phyloP scores from a whole-genome alignment of 2,113 vertebrate species.

The Petromus typicus region DNA sequence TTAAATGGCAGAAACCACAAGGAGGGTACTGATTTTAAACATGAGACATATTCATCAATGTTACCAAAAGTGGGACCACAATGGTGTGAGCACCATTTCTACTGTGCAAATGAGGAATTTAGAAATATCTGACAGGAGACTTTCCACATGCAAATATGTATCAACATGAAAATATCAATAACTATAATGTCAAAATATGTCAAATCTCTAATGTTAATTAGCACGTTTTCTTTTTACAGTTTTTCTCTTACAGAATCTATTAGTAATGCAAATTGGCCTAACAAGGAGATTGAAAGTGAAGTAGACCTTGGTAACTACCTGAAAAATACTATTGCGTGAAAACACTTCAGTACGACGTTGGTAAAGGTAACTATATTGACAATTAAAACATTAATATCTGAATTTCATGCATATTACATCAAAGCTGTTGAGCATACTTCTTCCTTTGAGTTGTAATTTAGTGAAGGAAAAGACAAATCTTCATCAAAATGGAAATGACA shows the following conservation, averaged over 20 bases:
- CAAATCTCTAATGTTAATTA: conserved; percentile 55
- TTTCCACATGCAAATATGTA: background rate
- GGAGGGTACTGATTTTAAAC: background rate
- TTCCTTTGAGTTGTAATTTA: background rate
- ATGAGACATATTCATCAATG: background rate
- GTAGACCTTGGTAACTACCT: conserved; percentile 28
- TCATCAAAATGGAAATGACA: background rate
- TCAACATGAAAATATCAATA: background rate
- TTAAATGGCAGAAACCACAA: conserved; percentile 38
- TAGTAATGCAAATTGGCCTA: conserved; percentile 67
- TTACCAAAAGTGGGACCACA: background rate
- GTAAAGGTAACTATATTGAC: background rate
- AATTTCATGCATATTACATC: background rate
- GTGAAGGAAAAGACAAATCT: background rate
- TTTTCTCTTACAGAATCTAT: background rate
- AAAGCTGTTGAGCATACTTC: background rate
- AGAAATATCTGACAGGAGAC: conserved; percentile 10
- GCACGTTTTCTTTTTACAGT: conserved; percentile 25
- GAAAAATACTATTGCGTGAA: background rate
- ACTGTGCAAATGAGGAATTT: conserved; percentile 39
- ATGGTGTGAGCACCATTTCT: background rate
- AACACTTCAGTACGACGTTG: background rate
- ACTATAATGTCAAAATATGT: background rate
- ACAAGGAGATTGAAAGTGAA: background rate
- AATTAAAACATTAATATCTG: background rate